phyloP scores from a whole-genome alignment of 1,140 invertebrate species.

The Drosophila paulistorum region DNA sequence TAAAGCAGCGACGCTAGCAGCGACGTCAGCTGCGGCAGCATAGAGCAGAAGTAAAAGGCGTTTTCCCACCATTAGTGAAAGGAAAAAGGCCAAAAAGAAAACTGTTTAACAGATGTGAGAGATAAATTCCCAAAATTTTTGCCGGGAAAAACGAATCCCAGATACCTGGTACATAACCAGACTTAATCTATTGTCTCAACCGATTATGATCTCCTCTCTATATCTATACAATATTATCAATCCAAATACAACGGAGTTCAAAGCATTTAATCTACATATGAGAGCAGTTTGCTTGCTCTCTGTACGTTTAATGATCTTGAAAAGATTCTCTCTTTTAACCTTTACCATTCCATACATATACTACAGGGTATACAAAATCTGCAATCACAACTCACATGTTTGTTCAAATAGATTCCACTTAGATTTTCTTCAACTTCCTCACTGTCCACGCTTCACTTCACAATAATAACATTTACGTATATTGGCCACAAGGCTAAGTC shows the following conservation, averaged over 20 bases:
- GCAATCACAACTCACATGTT: conserved; percentile 59
- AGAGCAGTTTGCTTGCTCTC: too few relatives aligned
- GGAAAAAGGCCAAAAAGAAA: conserved; percentile 48
- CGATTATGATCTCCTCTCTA: too few relatives aligned
- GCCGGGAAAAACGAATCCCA: too few relatives aligned
- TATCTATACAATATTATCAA: too few relatives aligned
- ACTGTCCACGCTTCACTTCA: conserved; percentile 59
- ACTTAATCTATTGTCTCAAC: not conserved
- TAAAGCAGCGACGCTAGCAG: conserved; percentile 31
- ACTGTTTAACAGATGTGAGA: conserved; percentile 26
- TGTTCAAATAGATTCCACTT: conserved; percentile 32
- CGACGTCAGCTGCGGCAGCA: conserved; percentile 27
- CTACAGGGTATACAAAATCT: not conserved
- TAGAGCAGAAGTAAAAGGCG: conserved; percentile 70
- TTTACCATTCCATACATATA: too few relatives aligned
- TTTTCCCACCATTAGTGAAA: conserved; percentile 71
- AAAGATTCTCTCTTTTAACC: not conserved
- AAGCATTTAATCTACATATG: too few relatives aligned
- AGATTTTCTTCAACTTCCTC: conserved; percentile 24
- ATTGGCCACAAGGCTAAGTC: conserved; percentile 60
- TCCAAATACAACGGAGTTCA: too few relatives aligned
- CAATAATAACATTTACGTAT: conserved; percentile 26
- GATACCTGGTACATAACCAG: conserved; percentile 1
- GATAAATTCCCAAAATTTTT: conserved; percentile 23
- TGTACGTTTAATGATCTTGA: not conserved